Conservation (phyloP, 2,888 invertebrate genomes). For the Brenthis ino region DNA sequence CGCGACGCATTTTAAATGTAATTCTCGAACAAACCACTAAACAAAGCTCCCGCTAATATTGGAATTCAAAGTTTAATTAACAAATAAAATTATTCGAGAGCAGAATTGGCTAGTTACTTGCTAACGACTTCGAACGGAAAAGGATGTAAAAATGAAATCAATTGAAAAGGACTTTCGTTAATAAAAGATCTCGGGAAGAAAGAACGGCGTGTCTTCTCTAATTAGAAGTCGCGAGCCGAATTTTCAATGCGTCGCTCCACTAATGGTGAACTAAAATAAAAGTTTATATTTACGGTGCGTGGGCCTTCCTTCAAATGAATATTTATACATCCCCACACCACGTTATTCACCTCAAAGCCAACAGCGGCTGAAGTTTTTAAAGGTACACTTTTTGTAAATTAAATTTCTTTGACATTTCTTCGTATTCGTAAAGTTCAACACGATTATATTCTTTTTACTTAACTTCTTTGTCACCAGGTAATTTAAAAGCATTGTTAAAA, state of each 20-base stretch:
- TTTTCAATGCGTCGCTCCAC: slow-evolving; percentile 71
- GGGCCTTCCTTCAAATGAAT: slow-evolving; percentile 70
- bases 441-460: slow-evolving; percentile 43
- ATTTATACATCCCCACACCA: slow-evolving; percentile 73
- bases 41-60: slow-evolving; percentile 26
- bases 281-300: slow-evolving; percentile 80
- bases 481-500: slow-evolving; percentile 24
- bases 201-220: slow-evolving; percentile 69
- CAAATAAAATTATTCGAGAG: slow-evolving; percentile 27
- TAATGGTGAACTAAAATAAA: slow-evolving; percentile 76
- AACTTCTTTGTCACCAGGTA: slow-evolving; percentile 36
- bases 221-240: slow-evolving; percentile 79
- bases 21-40: slow-evolving; percentile 45
- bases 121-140: slow-evolving; percentile 41
- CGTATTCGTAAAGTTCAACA: slow-evolving; percentile 53
- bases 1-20: slow-evolving; percentile 75
- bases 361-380: slow-evolving; percentile 60
- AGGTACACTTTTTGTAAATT: slow-evolving; percentile 60
- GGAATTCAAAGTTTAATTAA: slow-evolving; percentile 21
- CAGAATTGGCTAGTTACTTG: slow-evolving; percentile 28
- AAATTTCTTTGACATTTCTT: slow-evolving; percentile 62
- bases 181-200: slow-evolving; percentile 64
- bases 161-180: slow-evolving; percentile 73
- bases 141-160: slow-evolving; percentile 72
- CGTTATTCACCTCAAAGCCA: slow-evolving; percentile 71